Evolutionary conservation across 2,888 invertebrate species (phyloP).

Genomic region (Dermolepida albohirtum): DNA sequence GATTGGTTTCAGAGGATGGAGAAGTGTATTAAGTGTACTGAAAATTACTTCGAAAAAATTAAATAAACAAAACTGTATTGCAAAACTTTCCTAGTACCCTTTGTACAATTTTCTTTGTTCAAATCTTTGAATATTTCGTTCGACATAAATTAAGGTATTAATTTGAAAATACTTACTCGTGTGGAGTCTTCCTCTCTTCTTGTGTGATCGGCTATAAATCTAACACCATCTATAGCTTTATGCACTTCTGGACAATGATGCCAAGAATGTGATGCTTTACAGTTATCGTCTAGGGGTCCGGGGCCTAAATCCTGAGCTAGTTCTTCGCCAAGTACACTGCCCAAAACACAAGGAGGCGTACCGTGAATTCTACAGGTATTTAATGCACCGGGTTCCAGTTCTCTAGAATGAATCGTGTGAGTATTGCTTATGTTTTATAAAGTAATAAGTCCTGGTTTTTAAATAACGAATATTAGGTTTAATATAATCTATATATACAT

Average conservation of each 20-base stretch:
- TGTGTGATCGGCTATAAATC: conserved; percentile 93
- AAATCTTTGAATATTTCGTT: no score
- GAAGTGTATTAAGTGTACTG: no score
- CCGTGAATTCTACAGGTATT: conserved; percentile 72
- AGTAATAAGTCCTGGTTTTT: background rate
- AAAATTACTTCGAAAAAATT: no score
- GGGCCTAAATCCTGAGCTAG: conserved; percentile 65
- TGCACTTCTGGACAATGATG: conserved; percentile 92
- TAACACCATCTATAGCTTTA: conserved; percentile 92
- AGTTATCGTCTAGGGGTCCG: conserved; percentile 56
- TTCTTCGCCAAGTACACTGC: conserved; percentile 65
- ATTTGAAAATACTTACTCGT: conserved; percentile 71
- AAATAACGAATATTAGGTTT: background rate
- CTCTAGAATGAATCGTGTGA: conserved; percentile 59
- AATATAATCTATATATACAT: no score
- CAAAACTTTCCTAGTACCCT: no score
- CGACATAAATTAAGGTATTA: no score
- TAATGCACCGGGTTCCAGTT: conserved; percentile 69
- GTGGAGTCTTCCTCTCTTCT: conserved; percentile 92
- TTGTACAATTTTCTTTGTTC: no score
- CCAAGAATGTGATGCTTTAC: conserved; percentile 78
- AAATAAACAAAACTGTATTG: no score
- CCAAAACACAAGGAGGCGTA: conserved; percentile 69
- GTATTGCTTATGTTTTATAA: background rate
- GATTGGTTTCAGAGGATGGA: no score